Conservation (phyloP, 2,888 invertebrate species). For the Alsophila aescularia region DNA sequence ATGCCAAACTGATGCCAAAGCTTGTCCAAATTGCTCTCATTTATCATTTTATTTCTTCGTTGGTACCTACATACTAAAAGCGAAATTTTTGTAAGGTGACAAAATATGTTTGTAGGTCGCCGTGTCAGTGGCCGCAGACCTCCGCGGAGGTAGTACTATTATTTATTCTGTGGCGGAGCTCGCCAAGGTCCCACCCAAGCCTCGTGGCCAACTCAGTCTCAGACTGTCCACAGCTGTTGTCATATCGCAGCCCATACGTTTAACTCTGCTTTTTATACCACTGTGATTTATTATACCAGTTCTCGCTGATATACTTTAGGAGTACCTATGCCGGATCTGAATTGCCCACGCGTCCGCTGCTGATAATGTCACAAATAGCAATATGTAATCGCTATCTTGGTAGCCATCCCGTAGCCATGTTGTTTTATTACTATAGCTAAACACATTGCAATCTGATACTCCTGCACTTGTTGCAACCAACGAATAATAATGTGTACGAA, state of each 20-base stretch:
- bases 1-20: background rate
- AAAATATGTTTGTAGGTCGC: constrained; percentile 1
- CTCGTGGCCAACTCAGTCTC: constrained; percentile 7
- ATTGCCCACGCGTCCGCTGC: background rate
- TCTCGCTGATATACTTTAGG: background rate
- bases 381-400: background rate
- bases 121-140: constrained; percentile 18
- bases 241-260: constrained; percentile 9
- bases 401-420: background rate
- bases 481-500: too few relatives aligned
- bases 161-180: too few relatives aligned
- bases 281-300: constrained; percentile 1
- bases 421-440: too few relatives aligned
- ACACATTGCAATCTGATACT: too few relatives aligned
- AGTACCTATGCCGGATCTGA: background rate
- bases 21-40: background rate
- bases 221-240: constrained; percentile 28
- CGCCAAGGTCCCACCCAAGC: constrained; percentile 6
- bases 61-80: background rate
- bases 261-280: constrained; percentile 6
- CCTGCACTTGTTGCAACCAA: too few relatives aligned
- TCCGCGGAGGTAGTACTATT: too few relatives aligned
- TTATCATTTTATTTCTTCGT: background rate
- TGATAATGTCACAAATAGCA: background rate
- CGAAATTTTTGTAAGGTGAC: background rate